Evolutionary conservation across 37 sponge, comb jelly and placozoan genomes (phyloP).

Genomic region (Aphrocallistes beatrix): DNA sequence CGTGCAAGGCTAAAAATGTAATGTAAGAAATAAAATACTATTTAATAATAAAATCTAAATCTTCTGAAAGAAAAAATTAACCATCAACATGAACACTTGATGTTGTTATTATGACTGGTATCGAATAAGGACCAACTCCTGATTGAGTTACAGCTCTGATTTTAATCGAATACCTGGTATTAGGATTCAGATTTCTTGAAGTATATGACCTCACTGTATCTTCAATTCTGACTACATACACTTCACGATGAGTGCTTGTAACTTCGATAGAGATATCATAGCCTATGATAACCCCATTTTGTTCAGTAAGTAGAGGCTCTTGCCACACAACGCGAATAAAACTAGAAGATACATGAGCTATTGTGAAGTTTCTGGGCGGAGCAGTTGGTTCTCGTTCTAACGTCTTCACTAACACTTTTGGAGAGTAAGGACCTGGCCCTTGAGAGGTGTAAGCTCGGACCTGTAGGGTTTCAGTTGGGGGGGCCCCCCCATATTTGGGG

Average conservation of each 20-base stretch:
- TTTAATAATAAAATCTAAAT: no score
- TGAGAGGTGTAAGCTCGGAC: background rate
- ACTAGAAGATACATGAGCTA: background rate
- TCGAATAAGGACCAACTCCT: background rate
- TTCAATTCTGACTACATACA: background rate
- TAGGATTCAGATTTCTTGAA: background rate
- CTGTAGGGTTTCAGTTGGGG: no score
- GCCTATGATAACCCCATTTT: background rate
- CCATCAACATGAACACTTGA: no score
- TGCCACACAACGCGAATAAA: background rate
- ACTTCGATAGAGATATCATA: background rate
- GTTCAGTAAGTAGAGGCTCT: background rate
- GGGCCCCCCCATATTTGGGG: no score
- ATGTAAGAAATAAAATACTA: no score
- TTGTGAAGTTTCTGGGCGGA: background rate
- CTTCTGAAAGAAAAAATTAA: no score
- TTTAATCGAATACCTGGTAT: background rate
- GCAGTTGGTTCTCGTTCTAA: background rate
- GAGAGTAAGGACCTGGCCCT: background rate
- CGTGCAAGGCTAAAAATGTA: no score
- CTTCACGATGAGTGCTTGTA: background rate
- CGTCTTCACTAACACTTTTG: background rate
- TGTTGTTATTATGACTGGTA: no score
- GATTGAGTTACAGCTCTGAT: background rate
- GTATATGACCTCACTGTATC: background rate